Percentiles rank a stretch among this genome's conserved stretches.
These are phyloP conservation scores for Oreamnos americanus DNA, from an alignment of 2,113 vertebrate species.

Conservation along the genomic window DNA sequence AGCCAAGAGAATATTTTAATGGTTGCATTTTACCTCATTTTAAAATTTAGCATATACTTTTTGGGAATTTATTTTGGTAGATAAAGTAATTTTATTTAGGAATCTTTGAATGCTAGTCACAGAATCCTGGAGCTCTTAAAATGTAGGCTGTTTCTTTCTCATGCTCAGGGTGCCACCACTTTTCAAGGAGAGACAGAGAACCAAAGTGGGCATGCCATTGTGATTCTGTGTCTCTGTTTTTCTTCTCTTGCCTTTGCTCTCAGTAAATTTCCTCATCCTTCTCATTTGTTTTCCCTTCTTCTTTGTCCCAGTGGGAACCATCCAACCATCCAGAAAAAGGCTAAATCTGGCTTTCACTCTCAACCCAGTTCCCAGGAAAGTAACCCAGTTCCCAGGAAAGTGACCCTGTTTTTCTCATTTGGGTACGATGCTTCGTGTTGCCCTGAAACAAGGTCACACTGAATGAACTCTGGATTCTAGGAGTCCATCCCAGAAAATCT, in stretches of 20 bases:
- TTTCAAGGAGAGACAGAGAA: background rate
- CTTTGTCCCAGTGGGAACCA: background rate
- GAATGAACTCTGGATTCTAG: background rate
- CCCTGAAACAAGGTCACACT: background rate
- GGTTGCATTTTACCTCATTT: background rate
- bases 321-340: background rate
- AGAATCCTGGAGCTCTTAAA: background rate
- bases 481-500: background rate
- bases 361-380: conserved; percentile 22
- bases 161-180: background rate
- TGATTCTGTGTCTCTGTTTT: background rate
- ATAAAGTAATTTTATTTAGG: background rate
- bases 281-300: conserved; percentile 12
- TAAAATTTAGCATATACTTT: background rate
- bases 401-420: conserved; percentile 46
- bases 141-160: background rate
- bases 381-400: conserved; percentile 18
- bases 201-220: background rate
- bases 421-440: background rate
- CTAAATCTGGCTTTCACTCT: conserved; percentile 24
- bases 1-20: background rate
- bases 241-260: background rate
- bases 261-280: background rate
- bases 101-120: background rate
- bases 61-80: background rate